Evolutionary conservation across 2,113 vertebrate species (phyloP).

Genomic region (Acanthisitta chloris): DNA sequence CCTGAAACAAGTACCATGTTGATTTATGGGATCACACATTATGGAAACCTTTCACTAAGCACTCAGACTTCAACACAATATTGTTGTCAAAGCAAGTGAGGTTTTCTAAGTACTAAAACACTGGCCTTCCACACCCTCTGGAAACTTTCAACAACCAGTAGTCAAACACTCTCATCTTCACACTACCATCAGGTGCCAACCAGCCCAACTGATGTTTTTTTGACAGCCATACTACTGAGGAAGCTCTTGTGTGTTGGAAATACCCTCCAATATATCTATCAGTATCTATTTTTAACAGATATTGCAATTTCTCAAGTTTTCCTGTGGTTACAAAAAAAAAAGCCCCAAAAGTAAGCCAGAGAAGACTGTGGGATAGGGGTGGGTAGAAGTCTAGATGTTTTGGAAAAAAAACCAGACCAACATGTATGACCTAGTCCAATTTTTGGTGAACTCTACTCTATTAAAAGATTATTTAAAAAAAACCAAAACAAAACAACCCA

Average conservation of each 20-base stretch:
- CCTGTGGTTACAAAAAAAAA: not conserved
- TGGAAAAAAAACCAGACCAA: not conserved
- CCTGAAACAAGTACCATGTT: not conserved
- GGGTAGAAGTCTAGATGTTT: not conserved
- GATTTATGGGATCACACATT: fast-evolving
- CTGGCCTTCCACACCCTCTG: not conserved
- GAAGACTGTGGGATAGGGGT: not conserved
- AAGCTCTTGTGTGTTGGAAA: not conserved
- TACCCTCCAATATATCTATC: not conserved
- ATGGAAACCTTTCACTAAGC: not conserved
- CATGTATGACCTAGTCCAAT: not conserved
- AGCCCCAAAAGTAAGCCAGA: not conserved
- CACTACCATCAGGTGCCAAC: fast-evolving
- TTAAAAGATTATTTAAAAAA: not conserved
- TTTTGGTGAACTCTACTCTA: not conserved
- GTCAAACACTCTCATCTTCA: not conserved
- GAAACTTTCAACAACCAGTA: not conserved
- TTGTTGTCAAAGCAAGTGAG: not conserved
- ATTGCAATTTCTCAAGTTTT: not conserved
- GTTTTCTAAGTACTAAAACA: not conserved
- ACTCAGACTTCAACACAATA: not conserved
- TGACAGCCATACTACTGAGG: not conserved
- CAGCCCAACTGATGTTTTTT: fast-evolving
- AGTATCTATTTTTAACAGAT: not conserved
- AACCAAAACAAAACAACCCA: not conserved